A percentile compares a stretch with the other conserved stretches of the same genome.
phyloP scores from a whole-genome alignment of 2,888 invertebrate genomes.

The Zaprionus lineosus region DNA sequence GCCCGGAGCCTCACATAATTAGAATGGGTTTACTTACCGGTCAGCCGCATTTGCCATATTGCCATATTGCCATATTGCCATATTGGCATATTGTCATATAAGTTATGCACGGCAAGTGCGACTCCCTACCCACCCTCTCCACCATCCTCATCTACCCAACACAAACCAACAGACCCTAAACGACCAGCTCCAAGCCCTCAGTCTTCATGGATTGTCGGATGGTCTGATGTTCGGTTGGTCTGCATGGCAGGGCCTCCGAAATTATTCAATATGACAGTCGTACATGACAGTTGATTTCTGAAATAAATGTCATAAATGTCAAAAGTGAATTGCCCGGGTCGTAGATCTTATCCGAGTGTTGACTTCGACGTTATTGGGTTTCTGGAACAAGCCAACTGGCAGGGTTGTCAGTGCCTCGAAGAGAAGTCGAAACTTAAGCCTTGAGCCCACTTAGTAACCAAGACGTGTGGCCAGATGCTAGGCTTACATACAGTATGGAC shows the following conservation, averaged over 20 bases:
- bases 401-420: too few relatives aligned
- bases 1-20: slow-evolving; percentile 58
- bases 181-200: too few relatives aligned
- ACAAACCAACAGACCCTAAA: too few relatives aligned
- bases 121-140: too few relatives aligned
- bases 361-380: slow-evolving; percentile 24
- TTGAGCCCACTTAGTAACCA: too few relatives aligned
- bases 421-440: too few relatives aligned
- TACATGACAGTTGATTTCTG: slow-evolving; percentile 75
- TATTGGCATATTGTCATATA: slow-evolving; percentile 54
- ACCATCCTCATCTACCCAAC: slow-evolving; percentile 6
- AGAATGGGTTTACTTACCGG: slow-evolving; percentile 72
- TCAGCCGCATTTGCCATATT: slow-evolving; percentile 22
- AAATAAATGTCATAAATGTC: slow-evolving; percentile 79
- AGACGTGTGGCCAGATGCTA: too few relatives aligned
- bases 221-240: too few relatives aligned
- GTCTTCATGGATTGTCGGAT: too few relatives aligned
- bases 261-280: slow-evolving; percentile 73
- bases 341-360: slow-evolving; percentile 73
- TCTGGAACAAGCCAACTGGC: slow-evolving; percentile 39
- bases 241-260: slow-evolving; percentile 56
- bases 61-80: slow-evolving; percentile 51
- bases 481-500: too few relatives aligned
- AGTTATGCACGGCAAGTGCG: slow-evolving; percentile 71
- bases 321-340: slow-evolving; percentile 68